A percentile compares a stretch with the other conserved stretches of the same genome.
phyloP scores from a whole-genome alignment of 2,797 vertebrate genomes.

The Columba guinea region DNA sequence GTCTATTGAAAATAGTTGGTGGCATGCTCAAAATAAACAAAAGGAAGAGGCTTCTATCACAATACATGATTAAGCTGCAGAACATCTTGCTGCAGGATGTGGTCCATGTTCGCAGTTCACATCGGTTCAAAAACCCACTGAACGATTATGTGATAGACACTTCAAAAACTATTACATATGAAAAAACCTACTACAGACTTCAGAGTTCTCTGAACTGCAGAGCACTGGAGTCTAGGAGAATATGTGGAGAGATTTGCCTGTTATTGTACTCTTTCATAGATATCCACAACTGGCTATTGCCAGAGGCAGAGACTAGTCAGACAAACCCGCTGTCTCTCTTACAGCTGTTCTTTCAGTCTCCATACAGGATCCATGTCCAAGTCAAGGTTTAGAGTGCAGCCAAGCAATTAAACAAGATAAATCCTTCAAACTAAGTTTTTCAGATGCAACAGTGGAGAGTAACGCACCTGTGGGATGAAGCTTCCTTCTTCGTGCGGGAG shows the following conservation, averaged over 20 bases:
- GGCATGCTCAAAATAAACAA: neutral
- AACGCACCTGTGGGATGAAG: neutral
- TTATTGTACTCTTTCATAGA: neutral
- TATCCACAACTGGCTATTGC: neutral
- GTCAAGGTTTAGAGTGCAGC: neutral
- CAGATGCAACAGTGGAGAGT: slow-evolving; percentile 1
- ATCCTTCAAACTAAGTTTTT: slow-evolving; percentile 28
- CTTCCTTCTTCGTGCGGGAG: slow-evolving; percentile 2
- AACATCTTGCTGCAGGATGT: neutral
- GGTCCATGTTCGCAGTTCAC: neutral
- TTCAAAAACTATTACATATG: neutral
- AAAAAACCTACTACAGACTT: neutral
- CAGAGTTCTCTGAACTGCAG: neutral
- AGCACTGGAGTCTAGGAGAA: neutral
- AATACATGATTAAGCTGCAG: neutral
- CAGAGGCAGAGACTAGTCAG: neutral
- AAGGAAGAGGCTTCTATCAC: neutral
- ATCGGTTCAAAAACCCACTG: neutral
- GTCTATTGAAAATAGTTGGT: neutral
- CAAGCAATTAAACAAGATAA: slow-evolving; percentile 22
- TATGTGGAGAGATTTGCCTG: accelerated
- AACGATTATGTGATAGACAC: neutral
- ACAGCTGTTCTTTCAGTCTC: neutral
- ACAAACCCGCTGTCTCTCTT: neutral
- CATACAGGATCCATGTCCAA: neutral